Evolutionary conservation across 2,113 vertebrate genomes (phyloP), one percentile per base, ranked within the genome.

Genomic region (Larimichthys polyactis): DNA sequence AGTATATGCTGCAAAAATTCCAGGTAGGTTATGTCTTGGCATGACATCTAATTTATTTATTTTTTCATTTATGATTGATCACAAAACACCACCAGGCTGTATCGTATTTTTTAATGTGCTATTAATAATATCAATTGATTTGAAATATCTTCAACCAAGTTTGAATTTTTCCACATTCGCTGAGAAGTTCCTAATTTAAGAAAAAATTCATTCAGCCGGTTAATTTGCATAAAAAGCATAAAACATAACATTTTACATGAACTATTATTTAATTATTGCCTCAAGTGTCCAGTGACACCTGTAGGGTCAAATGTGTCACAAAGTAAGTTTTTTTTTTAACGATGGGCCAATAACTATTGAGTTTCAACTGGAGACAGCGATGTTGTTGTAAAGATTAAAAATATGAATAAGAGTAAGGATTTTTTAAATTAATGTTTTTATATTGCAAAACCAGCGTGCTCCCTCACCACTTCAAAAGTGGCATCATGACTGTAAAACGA

Each of bases 261-360:
- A 36, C 36, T 36, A 8, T 8, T 40, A 40, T 40, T 40, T 40
- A 40, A 40, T 40, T 40, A 40, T 40, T 40, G 36, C 36, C 36
- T 40, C 20, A 49, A 17, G 57, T 75, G 46, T 77, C 49, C n/a
- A 24, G 27, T 81, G 63, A 84, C 86, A 89, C 90, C 76, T 90
- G 85, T 90, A 48, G 54, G 62, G 48, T 60, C 65, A 7, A 10
- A 40, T 73, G n/a, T 81, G 32, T 67, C 71, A 78, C 64, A 87
- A 87, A 88, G 71, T 36, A 54, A 71, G 81, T 78, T 14, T 70
- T 66, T 64, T 40, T 63, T 32, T 72, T 1, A 3, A 19, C 9
- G 10, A 20, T 29, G 32, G 24, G 2, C 0, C 2, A 5, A 14
- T 65, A 43, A 55, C 54, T 20, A 9, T 0, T 6, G 1, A 3